Evolutionary conservation across 1,140 invertebrate species (phyloP), one percentile per base, ranked within the genome.

Genomic region (Anastrepha obliqua): DNA sequence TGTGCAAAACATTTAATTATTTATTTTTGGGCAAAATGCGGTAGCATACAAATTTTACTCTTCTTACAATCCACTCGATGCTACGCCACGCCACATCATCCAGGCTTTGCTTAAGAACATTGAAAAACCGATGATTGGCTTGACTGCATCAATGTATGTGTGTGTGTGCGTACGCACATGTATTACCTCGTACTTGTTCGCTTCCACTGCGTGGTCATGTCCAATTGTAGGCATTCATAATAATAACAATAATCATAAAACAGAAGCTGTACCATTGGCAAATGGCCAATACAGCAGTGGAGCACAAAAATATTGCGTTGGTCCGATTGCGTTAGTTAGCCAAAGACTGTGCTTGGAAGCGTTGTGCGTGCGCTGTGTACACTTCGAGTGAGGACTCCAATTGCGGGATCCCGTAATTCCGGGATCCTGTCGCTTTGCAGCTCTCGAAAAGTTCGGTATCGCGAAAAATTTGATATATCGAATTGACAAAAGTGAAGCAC

Each of bases 201-300:
- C 60, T 5, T 62, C 60, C 60, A 17, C 60, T n/a, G 60, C 60
- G 0, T 62, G 60, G 60, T 74, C 67, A 81, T 81, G 74, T 51
- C 74, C 74, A 81, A 81, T 81, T 81, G 74, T 81, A 51, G 74
- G 74, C 74, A 81, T 55, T 55, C 74, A 81, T 81, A 81, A 81
- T 81, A 81, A 81, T 81, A 81, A 81, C 74, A 81, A 81, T 81
- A 81, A 81, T 81, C 74, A 81, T 81, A 81, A 81, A 81, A 81
- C 74, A 81, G 74, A 81, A 81, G 74, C 74, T 81, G n/a, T 81
- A 47, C 47, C 74, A 51, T 55, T 51, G 47, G 74, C 74, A 81
- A 81, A 55, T 58, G 51, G 17, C 74, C 17, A 55, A 81, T 51
- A 7, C 17, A 55, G 74, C 60, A 15, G 47, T 55, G 29, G 47